Evolutionary conservation across 2,888 invertebrate species (phyloP).

Genomic region (Neocrepidodera transversa): DNA sequence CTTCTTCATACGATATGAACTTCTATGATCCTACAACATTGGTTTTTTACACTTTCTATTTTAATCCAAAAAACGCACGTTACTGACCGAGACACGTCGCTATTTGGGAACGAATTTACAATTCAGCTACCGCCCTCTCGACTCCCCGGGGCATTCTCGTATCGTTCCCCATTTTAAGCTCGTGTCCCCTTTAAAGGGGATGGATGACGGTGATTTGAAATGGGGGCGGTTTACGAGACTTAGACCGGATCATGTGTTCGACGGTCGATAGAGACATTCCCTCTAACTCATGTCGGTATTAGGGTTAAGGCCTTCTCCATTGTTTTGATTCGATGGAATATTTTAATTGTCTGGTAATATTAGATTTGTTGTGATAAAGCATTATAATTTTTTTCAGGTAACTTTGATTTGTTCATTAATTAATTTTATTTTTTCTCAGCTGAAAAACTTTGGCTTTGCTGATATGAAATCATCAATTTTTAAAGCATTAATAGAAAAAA

Average conservation of each 20-base stretch:
- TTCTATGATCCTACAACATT: too few relatives aligned
- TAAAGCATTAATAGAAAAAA: not conserved
- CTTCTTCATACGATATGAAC: too few relatives aligned
- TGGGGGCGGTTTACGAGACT: not conserved
- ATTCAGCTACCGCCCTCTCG: not conserved
- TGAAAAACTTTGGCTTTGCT: not conserved
- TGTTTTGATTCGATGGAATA: not conserved
- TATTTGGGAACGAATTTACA: not conserved
- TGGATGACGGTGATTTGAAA: not conserved
- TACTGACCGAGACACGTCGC: not conserved
- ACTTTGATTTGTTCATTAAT: too few relatives aligned
- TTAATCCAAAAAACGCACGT: too few relatives aligned
- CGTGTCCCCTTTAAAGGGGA: slow-evolving; percentile 1
- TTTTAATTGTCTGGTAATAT: too few relatives aligned
- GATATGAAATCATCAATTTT: not conserved
- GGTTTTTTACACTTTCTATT: too few relatives aligned
- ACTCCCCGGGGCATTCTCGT: not conserved
- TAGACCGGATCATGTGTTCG: not conserved
- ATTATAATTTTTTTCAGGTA: too few relatives aligned
- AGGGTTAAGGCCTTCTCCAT: not conserved
- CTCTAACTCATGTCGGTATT: not conserved
- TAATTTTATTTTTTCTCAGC: too few relatives aligned
- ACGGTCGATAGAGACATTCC: not conserved
- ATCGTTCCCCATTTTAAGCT: not conserved
- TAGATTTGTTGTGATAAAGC: too few relatives aligned